phyloP scores from a whole-genome alignment of 2,113 vertebrate species.

The Aepyceros melampus region DNA sequence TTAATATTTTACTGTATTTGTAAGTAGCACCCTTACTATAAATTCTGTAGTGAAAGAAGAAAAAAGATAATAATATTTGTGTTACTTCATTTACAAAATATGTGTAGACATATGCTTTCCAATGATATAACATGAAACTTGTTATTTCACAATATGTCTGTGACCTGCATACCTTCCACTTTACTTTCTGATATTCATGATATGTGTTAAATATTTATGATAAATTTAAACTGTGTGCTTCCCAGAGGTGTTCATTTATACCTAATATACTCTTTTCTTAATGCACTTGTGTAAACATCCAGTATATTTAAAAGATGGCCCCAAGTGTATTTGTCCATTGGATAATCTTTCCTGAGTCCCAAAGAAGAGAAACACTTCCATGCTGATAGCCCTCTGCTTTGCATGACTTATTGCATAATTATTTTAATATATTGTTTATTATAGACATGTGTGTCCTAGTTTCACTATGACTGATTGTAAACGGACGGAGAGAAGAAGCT shows the following conservation, averaged over 20 bases:
- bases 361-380: not conserved
- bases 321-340: not conserved
- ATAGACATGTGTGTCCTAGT: not conserved
- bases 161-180: not conserved
- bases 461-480: not conserved
- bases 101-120: not conserved
- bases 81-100: not conserved
- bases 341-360: not conserved
- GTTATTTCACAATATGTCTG: not conserved
- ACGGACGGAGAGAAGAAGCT: not conserved
- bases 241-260: not conserved
- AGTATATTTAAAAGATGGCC: not conserved
- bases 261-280: not conserved
- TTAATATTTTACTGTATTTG: not conserved
- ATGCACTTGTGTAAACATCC: not conserved
- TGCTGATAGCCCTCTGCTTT: not conserved
- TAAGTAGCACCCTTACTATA: not conserved
- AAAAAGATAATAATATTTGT: not conserved
- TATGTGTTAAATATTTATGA: not conserved
- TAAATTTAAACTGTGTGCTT: not conserved
- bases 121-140: not conserved
- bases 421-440: not conserved
- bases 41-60: not conserved
- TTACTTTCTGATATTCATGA: not conserved
- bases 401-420: not conserved